Evolutionary conservation across 2,113 vertebrate genomes (phyloP), one percentile per base, ranked within the genome.

Genomic region (Ochotona princeps): DNA sequence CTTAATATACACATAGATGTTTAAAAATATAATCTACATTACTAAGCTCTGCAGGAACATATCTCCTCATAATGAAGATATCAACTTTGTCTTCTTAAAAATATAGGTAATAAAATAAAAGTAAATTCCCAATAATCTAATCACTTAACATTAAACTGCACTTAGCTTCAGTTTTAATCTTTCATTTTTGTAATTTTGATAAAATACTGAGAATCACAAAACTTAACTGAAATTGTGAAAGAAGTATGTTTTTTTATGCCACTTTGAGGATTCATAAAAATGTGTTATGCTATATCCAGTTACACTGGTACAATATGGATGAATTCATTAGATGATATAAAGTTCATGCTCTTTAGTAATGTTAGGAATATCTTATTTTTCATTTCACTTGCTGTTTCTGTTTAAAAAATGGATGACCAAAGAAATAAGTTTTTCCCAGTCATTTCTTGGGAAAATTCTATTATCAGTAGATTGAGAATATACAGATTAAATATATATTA

Each of bases 11-110:
- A 78, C 86, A 20, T 44, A 76, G 84, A 89, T 51, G 7, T 92
- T 54, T 66, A 84, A 78, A 89, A 91, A 76, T 93, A 54, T 89
- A 88, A 4, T 57, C 35, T 91, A 7, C 30, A 79, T 87, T 78
- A 63, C 76, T 96, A 44, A 44, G 38, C 32, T 94, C 49, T 87
- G 74, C 74, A 93, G 92, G 88, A 96, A 54, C 60, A 73, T 90
- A 87, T 87, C 93, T 96, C 73, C 35, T 92, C 93, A 94, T 95
- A 96, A 96, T 91, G 85, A 95, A 96, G 61, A 49, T 83, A 23
- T 51, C 54, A 60, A 89, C 14, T 66, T 5, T 82, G 35, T 44
- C 90, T 79, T 95, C 93, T 97, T 91, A 85, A 61, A 89, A 89
- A 80, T 73, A 90, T 63, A 35, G 49, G 32, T n/a, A 69, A 1